Percentiles rank a stretch among this genome's conserved stretches.
phyloP scores from a whole-genome alignment of 2,888 invertebrate species.

The Eupeodes luniger region DNA sequence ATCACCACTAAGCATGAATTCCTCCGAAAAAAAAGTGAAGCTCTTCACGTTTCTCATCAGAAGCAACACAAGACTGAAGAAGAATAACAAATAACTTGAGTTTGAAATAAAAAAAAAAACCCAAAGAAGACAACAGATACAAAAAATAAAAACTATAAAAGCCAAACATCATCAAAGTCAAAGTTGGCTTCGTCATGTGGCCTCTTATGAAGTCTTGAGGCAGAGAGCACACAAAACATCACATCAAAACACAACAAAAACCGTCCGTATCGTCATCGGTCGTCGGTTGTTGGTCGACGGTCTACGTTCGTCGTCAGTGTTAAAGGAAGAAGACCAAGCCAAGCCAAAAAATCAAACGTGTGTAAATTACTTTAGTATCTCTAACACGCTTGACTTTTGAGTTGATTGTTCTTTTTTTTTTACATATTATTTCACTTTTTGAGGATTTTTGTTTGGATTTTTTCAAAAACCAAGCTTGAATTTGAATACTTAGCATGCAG shows the following conservation, averaged over 20 bases:
- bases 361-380: constrained; percentile 71
- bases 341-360: constrained; percentile 50
- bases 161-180: constrained; percentile 67
- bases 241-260: constrained; percentile 30
- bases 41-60: constrained; percentile 69
- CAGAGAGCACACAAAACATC: constrained; percentile 30
- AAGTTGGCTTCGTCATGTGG: constrained; percentile 61
- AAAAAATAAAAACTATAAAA: constrained; percentile 14
- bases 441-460: neutral
- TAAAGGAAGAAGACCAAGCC: constrained; percentile 17
- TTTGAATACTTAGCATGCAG: constrained; percentile 68
- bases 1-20: constrained; percentile 34
- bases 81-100: constrained; percentile 71
- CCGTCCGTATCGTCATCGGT: neutral
- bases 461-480: constrained; percentile 29
- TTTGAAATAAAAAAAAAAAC: constrained; percentile 16
- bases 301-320: neutral
- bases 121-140: constrained; percentile 26
- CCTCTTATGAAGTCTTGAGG: constrained; percentile 50
- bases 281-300: no score
- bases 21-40: constrained; percentile 71
- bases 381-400: constrained; percentile 48
- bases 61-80: constrained; percentile 50
- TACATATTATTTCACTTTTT: constrained; percentile 25
- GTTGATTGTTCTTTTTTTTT: constrained; percentile 37